A percentile compares a stretch with the other conserved stretches of the same genome.
phyloP scores from a whole-genome alignment of 2,797 vertebrate species.

The Acipenser oxyrinchus region DNA sequence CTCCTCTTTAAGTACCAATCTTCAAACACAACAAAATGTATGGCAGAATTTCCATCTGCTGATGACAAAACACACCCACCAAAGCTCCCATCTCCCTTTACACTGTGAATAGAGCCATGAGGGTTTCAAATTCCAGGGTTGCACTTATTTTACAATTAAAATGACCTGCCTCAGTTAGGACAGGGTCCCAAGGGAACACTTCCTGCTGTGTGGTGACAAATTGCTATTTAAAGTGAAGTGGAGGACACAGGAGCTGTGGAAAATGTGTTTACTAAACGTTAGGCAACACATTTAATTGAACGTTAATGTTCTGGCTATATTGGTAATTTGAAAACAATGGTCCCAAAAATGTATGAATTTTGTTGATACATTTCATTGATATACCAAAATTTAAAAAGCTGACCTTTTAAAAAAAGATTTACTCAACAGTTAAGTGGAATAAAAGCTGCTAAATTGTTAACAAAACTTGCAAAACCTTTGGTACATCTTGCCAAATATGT shows the following conservation, averaged over 20 bases:
- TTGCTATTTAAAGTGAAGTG: constrained; percentile 38
- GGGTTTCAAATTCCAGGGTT: constrained; percentile 43
- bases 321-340: no score
- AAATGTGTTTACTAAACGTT: constrained; percentile 28
- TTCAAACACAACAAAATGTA: constrained; percentile 16
- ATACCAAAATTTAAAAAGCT: no score
- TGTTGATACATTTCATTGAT: no score
- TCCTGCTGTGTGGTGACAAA: constrained; percentile 41
- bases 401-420: no score
- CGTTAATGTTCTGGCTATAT: no score
- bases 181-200: constrained; percentile 30
- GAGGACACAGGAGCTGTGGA: constrained; percentile 21
- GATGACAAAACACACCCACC: constrained; percentile 24
- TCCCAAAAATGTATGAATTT: no score
- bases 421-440: no score
- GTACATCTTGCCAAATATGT: no score
- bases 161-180: constrained; percentile 34
- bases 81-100: constrained; percentile 7
- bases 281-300: no score
- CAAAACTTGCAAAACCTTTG: no score
- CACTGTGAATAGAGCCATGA: constrained; percentile 24
- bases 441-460: no score
- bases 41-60: constrained; percentile 22
- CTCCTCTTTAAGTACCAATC: no score
- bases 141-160: constrained; percentile 50